Percentiles rank a stretch among this genome's conserved stretches.
Conservation (phyloP, 2,797 vertebrate genomes). For the Enteromius viviparus region DNA sequence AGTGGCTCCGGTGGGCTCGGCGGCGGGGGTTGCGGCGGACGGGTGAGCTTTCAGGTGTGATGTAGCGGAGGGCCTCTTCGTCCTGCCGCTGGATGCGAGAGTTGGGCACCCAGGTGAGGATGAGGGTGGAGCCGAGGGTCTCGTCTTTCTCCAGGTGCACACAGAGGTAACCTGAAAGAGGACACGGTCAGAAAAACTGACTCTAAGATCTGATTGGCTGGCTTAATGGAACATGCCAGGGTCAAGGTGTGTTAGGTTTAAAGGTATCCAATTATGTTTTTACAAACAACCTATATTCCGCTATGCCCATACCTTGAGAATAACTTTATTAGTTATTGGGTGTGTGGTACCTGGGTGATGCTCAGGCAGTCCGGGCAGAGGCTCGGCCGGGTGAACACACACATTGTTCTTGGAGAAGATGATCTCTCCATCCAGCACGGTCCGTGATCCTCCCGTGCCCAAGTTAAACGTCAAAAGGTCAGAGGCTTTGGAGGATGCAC, state of each 20-base stretch:
- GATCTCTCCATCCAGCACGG: conserved; percentile 89
- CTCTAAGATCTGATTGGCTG: neutral
- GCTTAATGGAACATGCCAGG: no score
- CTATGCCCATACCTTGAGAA: neutral
- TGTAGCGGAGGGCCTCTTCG: conserved; percentile 92
- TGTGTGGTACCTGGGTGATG: conserved; percentile 90
- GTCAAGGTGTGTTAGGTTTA: no score
- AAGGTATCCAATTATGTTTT: no score
- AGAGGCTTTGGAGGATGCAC: conserved; percentile 93
- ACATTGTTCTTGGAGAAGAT: conserved; percentile 99
- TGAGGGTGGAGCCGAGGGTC: conserved; percentile 88
- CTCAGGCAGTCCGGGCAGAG: conserved; percentile 86
- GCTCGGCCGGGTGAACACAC: conserved; percentile 92
- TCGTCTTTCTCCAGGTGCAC: conserved; percentile 96
- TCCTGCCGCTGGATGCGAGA: conserved; percentile 94
- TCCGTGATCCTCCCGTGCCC: conserved; percentile 74
- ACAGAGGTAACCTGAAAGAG: conserved; percentile 83
- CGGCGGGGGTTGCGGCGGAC: conserved; percentile 84
- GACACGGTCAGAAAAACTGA: neutral
- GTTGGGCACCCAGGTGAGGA: conserved; percentile 97
- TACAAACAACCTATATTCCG: no score
- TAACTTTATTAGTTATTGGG: neutral
- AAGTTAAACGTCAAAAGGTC: conserved; percentile 94
- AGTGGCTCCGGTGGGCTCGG: conserved; percentile 73
- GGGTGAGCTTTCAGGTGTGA: conserved; percentile 94